Base-by-base conservation (phyloP, 2,113 vertebrate species). In the Suricata suricatta region DNA sequence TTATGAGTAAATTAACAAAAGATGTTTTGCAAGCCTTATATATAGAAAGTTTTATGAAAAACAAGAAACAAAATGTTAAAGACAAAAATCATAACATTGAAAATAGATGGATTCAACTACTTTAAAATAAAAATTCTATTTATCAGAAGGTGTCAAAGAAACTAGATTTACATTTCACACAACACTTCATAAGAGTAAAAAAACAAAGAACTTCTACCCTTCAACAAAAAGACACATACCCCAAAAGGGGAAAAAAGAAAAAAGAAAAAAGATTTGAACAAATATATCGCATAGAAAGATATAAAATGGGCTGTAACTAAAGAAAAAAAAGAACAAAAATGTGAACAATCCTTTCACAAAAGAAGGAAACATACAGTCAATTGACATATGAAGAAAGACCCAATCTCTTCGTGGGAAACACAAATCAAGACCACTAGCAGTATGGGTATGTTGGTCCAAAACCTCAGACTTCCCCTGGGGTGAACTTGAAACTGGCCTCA, bases 1-100 rank as follows among this genome's bases (percentile, higher is more conserved):
- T 7, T 41, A 96, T 29, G n/a, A 87, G 66, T 57, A 96, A 88
- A 60, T 50, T 89, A 88, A 83, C 7, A 93, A 95, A 84, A 84
- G 54, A 54, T 81, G 7, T 52, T 90, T 41, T 88, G 31, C 1
- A 91, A 91, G 23, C 16, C 50, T 91, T 88, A 1, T 33, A 57
- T 72, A 38, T 41, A 96, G 27, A 88, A 96, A 92, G 72, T 57
- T 74, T 91, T 69, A 69, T 80, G 72, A 80, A 27, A 16, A 86
- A 85, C 29, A 88, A 9, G 35, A 74, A 63, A 41, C 19, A 92
- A 76, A 87, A 88, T 31, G 50, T 52, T 81, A 71, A 89, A 76
- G n/a, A 72, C 25, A 90, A 29, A 50, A 90, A 47, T 4, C 12
- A 64, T 50, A 54, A 64, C 19, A 41, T 74, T 54, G 69, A 90